Conservation (phyloP, 1,140 invertebrate species). For the Galendromus occidentalis region DNA sequence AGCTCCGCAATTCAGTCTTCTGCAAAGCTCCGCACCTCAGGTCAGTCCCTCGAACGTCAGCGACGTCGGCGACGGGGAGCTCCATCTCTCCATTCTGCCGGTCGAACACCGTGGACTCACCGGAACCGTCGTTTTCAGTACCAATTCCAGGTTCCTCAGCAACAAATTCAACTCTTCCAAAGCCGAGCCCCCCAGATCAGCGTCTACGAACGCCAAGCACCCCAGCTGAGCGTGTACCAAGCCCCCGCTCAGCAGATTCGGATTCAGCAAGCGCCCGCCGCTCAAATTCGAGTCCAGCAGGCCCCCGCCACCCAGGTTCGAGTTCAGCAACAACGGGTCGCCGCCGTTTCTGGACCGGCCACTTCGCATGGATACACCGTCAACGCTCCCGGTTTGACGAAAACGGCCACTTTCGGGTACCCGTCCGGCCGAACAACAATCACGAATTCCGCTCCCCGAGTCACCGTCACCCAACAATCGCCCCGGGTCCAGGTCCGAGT, state of each 20-base stretch:
- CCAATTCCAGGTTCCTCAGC: not conserved
- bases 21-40: not conserved
- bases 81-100: no score
- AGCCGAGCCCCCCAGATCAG: not conserved
- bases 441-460: not conserved
- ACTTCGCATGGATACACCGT: conserved; percentile 1
- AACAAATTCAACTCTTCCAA: not conserved
- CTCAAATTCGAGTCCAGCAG: not conserved
- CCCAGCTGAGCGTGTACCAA: not conserved
- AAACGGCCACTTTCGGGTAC: conserved; percentile 1
- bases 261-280: not conserved
- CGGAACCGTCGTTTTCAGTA: no score
- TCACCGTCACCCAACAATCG: not conserved
- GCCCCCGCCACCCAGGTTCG: not conserved
- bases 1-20: not conserved
- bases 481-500: not conserved
- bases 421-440: not conserved
- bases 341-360: conserved; percentile 1
- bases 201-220: not conserved
- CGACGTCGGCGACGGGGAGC: no score
- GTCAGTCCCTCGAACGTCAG: no score
- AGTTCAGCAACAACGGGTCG: not conserved
- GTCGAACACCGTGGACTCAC: no score
- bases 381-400: conserved; percentile 2
- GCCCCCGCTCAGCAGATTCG: not conserved